phyloP scores from a whole-genome alignment of 2,113 vertebrate species.

The Glaucomys volans region DNA sequence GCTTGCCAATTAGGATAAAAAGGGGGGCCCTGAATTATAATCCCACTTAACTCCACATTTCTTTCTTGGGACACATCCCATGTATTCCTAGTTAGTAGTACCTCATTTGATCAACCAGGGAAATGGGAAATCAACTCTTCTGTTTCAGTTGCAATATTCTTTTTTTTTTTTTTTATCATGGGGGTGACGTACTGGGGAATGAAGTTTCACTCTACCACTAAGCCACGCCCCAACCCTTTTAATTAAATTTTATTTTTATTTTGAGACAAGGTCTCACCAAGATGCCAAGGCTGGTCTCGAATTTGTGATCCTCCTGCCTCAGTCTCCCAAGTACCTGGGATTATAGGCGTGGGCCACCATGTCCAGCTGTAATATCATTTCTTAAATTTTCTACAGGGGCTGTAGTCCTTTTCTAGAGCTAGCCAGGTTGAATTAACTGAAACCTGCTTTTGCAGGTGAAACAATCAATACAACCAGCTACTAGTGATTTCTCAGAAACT shows the following conservation, averaged over 20 bases:
- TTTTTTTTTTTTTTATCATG: not conserved
- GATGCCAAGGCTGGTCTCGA: no score
- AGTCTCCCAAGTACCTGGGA: no score
- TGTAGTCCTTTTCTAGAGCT: conserved; percentile 31
- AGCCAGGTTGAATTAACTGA: conserved; percentile 21
- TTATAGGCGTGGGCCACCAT: no score
- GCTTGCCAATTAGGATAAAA: not conserved
- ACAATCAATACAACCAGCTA: not conserved
- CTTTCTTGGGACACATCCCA: not conserved
- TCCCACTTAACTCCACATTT: not conserved
- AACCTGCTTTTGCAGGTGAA: conserved; percentile 46
- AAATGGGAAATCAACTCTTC: conserved; percentile 39
- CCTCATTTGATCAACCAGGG: conserved; percentile 14
- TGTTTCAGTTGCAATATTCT: not conserved
- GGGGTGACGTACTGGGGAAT: no score
- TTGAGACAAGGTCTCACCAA: no score
- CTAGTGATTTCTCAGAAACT: conserved; percentile 39
- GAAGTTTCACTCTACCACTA: no score
- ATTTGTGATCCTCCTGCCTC: no score
- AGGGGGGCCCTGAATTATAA: not conserved
- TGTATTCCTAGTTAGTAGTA: not conserved
- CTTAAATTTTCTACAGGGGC: not conserved
- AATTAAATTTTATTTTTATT: no score
- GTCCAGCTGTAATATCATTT: not conserved
- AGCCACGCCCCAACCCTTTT: no score